Evolutionary conservation across 2,113 vertebrate species (phyloP).

Genomic region (Callopanchax toddi): DNA sequence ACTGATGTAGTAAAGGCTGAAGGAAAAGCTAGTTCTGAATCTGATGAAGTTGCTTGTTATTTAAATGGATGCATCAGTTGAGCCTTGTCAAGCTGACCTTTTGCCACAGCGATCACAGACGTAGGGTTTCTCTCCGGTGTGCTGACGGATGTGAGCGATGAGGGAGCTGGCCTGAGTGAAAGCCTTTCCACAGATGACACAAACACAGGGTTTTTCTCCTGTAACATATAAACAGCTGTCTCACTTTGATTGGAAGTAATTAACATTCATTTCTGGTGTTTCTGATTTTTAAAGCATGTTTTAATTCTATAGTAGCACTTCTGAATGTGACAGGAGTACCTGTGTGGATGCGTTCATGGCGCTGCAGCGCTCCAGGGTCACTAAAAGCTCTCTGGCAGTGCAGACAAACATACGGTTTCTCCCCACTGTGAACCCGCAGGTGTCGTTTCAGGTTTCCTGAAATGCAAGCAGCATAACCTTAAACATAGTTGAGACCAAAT

Average conservation of each 20-base stretch:
- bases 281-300: neutral
- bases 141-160: slow-evolving; percentile 95
- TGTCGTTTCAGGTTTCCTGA: slow-evolving; percentile 96
- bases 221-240: slow-evolving; percentile 28
- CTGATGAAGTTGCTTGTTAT: too few relatives aligned
- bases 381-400: slow-evolving; percentile 96
- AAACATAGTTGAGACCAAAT: neutral
- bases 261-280: neutral
- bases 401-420: slow-evolving; percentile 92
- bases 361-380: slow-evolving; percentile 92
- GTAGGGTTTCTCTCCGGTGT: slow-evolving; percentile 98
- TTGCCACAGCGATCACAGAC: slow-evolving; percentile 98
- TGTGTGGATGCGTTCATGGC: slow-evolving; percentile 96
- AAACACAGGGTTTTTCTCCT: slow-evolving; percentile 98
- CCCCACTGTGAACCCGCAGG: slow-evolving; percentile 95
- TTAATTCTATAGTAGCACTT: neutral
- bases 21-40: too few relatives aligned
- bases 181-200: slow-evolving; percentile 92
- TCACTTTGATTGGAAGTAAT: neutral
- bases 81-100: slow-evolving; percentile 79
- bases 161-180: slow-evolving; percentile 98
- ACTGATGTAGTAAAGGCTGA: too few relatives aligned
- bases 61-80: too few relatives aligned
- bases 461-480: slow-evolving; percentile 4
- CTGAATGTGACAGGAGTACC: slow-evolving; percentile 72